Base-by-base conservation (phyloP, 2,888 invertebrate genomes). In the Disparrhopalites patrizii region DNA sequence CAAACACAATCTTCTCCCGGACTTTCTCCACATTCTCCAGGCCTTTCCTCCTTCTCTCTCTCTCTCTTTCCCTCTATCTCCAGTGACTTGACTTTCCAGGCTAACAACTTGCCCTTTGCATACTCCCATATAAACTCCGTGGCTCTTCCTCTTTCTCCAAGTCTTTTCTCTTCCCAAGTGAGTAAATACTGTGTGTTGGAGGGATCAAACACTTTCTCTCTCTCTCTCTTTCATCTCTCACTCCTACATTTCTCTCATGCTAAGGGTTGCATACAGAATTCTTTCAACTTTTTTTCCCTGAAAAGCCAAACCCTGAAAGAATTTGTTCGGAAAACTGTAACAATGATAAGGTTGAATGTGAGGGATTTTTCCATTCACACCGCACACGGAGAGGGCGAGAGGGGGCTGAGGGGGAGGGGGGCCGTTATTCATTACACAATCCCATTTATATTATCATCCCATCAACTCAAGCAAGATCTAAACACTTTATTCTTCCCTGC, bases 21-120 rank as follows among this genome's bases (percentile, higher is more conserved):
- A 10, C 36, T 36, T 13, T 36, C 36, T 36, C 36, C 13, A 10
- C 13, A 7, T 36, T 36, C 36, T 36, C 8, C 36, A 10, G 7
- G 38, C 43, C 43, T 57, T 40, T 27, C 30, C 33, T 40, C 38
- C 23, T 20, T 27, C 33, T 33, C 30, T 20, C 18, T 55, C 30
- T 54, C 8, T 13, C 13, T 58, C 55, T 51, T 25, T 25, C 55
- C 23, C 18, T 57, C 20, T 61, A 50, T 61, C 61, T 61, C 51
- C 51, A 51, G 61, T 61, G 61, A 51, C 61, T 61, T 57, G n/a
- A 28, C 51, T 30, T 51, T 33, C 61, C 36, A 33, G 25, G 56
- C 50, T 61, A 60, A 31, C 51, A 50, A 61, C 50, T 54, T 62
- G 62, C 54, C 47, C 47, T 61, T 61, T 61, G 52, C 62, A 62